Conservation (phyloP, 2,113 vertebrate genomes). For the Campylorhamphus procurvoides region DNA sequence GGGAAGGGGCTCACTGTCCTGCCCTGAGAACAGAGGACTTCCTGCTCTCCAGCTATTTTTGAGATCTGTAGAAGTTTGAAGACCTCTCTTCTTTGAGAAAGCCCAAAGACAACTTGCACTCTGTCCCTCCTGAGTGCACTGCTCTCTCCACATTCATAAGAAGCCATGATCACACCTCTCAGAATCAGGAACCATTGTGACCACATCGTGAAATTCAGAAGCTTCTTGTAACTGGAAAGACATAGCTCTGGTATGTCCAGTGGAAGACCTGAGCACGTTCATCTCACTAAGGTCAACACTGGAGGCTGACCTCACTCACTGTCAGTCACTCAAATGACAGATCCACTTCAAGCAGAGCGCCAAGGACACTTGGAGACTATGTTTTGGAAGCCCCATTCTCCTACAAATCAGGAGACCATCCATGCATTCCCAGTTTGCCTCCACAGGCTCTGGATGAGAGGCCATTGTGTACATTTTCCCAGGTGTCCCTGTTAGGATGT, state of each 20-base stretch:
- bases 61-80: not conserved
- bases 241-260: rapidly evolving
- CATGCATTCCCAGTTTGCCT: not conserved
- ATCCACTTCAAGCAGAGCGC: not conserved
- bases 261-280: not conserved
- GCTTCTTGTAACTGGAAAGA: not conserved
- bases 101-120: not conserved
- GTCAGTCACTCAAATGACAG: not conserved
- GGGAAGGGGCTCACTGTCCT: not conserved
- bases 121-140: not conserved
- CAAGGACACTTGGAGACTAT: not conserved
- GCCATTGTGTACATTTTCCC: not conserved
- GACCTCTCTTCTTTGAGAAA: not conserved
- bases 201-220: rapidly evolving
- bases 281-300: not conserved
- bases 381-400: not conserved
- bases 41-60: not conserved
- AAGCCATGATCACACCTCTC: not conserved
- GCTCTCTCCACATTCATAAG: not conserved
- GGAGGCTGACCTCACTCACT: not conserved
- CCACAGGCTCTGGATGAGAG: not conserved
- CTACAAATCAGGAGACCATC: not conserved
- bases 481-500: not conserved
- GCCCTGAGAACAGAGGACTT: not conserved
- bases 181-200: not conserved